Evolutionary conservation across 2,797 vertebrate genomes (phyloP), one percentile per base, ranked within the genome.

Genomic region (Hypotaenidia okinawae): DNA sequence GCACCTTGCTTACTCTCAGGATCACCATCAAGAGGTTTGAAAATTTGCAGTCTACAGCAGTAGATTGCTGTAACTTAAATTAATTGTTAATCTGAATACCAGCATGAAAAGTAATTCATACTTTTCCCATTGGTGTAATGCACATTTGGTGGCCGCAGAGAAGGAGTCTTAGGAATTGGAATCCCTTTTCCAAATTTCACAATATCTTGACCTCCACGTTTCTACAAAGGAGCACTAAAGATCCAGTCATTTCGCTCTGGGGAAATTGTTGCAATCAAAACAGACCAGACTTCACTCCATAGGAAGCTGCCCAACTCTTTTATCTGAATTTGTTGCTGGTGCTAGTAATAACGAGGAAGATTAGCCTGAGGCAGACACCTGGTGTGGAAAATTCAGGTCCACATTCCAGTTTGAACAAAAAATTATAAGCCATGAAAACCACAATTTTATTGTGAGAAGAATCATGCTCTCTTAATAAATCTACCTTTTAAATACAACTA

Each of bases 361-460:
- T 67, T 89, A 72, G 84, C 73, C 87, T 72, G 33, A 93, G 69
- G 87, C 69, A 94, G 55, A 66, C 66, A 85, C 41, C 57, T 66
- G 55, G 59, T 59, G 15, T 86, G 55, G 73, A 95, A 95, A 93
- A 93, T 54, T 90, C 49, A 66, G 67, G 23, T 63, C 43, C 54
- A 70, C 18, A 41, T 80, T 89, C 52, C 62, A 84, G 21, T 33
- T n/a, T 9, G 16, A 90, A 67, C 15, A 75, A 92, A 86, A 94
- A 86, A 62, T 30, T 86, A 75, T 33, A 69, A 90, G 30, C 7
- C 19, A 67, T 16, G 30, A 64, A 75, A 73, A 32, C 0, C 24
- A 83, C 33, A 32, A 81, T 76, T 91, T 92, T 90, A 59, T 52
- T 95, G 27, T 57, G 63, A 51, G n/a, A 77, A 70, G 18, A 51